These are phyloP conservation scores for Parapsyche elsis DNA, from an alignment of 1,140 invertebrate species.

Conservation along the genomic window DNA sequence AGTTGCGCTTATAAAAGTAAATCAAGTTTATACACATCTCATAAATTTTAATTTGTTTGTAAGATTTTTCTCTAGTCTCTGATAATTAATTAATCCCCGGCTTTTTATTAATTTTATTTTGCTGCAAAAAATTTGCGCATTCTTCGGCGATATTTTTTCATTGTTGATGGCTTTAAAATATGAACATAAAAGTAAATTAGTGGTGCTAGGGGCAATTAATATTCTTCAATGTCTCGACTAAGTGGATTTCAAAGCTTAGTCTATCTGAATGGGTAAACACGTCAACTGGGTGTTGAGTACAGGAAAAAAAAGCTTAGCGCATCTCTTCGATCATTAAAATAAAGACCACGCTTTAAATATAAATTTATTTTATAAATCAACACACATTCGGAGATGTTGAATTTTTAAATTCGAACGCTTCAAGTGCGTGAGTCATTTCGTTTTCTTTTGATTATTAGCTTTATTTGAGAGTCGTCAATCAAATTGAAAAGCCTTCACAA, in stretches of 20 bases:
- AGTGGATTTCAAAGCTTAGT: slow-evolving; percentile 33
- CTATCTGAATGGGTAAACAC: slow-evolving; percentile 32
- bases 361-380: neutral
- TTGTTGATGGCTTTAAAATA: slow-evolving; percentile 15
- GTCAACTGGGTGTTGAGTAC: slow-evolving; percentile 15
- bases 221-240: slow-evolving; percentile 34
- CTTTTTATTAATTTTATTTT: too few species aligned
- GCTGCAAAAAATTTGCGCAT: neutral
- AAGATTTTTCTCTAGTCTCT: too few species aligned
- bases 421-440: neutral
- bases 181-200: slow-evolving; percentile 33
- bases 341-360: neutral
- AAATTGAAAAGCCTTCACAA: slow-evolving; percentile 30
- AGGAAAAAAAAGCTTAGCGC: neutral
- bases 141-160: slow-evolving; percentile 1
- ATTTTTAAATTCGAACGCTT: neutral
- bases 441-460: slow-evolving; percentile 8
- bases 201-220: slow-evolving; percentile 19
- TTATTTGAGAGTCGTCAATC: slow-evolving; percentile 30
- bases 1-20: too few species aligned
- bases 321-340: neutral
- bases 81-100: too few species aligned
- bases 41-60: too few species aligned
- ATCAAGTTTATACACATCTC: too few species aligned
- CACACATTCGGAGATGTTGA: too few species aligned